These are phyloP conservation scores for Oscheius onirici DNA, from an alignment of 2,888 invertebrate genomes.

Conservation along the genomic window DNA sequence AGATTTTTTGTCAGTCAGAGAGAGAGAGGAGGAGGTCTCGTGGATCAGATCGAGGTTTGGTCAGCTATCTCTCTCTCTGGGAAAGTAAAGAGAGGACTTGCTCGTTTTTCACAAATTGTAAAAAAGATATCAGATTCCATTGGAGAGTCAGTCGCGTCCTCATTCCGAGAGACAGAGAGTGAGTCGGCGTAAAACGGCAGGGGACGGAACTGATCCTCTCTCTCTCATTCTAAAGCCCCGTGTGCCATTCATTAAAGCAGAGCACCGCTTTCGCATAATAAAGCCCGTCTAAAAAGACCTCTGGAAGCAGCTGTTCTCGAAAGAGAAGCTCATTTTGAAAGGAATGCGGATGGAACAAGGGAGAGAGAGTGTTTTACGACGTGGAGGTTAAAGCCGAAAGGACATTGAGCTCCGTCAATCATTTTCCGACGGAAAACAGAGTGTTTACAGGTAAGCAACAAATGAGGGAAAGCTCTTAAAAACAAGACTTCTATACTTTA, in stretches of 20 bases:
- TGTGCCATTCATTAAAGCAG: slow-evolving; percentile 27
- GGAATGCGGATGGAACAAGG: too few relatives aligned
- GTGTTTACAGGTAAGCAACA: too few relatives aligned
- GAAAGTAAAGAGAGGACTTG: too few relatives aligned
- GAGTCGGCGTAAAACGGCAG: slow-evolving; percentile 13
- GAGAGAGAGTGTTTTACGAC: too few relatives aligned
- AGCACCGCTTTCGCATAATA: slow-evolving; percentile 5
- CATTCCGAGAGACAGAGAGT: neutral
- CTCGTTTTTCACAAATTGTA: neutral
- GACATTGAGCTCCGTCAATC: too few relatives aligned
- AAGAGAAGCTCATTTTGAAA: too few relatives aligned
- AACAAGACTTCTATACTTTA: neutral
- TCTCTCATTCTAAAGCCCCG: neutral
- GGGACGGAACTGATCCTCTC: slow-evolving; percentile 14
- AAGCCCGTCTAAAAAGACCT: neutral
- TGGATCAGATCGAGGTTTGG: neutral
- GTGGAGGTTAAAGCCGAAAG: too few relatives aligned
- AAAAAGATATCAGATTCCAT: neutral
- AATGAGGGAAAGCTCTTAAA: too few relatives aligned
- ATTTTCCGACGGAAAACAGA: too few relatives aligned
- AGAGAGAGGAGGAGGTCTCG: neutral
- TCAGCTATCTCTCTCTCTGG: too few relatives aligned
- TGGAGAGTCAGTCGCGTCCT: too few relatives aligned
- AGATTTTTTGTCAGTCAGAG: neutral
- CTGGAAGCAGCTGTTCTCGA: too few relatives aligned